Conservation (phyloP, 2,797 vertebrate genomes). For the Aulostomus chinensis region DNA sequence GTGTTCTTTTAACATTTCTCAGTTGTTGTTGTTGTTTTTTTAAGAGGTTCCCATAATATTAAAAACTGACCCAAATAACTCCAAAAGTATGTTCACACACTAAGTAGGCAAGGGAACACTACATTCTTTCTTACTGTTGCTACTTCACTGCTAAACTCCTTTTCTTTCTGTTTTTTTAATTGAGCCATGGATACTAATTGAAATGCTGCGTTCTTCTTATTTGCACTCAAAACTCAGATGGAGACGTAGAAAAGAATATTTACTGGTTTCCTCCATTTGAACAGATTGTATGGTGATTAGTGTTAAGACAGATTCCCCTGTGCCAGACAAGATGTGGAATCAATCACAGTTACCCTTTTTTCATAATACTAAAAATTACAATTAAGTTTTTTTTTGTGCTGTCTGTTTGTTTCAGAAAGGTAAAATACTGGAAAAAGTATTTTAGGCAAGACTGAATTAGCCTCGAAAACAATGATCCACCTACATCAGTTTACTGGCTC, state of each 20-base stretch:
- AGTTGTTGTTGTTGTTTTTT: no score
- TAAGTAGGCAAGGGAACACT: not conserved
- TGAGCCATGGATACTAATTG: conserved; percentile 1
- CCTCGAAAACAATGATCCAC: conserved; percentile 5
- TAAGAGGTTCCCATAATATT: no score
- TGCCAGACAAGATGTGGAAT: conserved; percentile 45
- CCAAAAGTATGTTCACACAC: not conserved
- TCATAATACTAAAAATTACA: conserved; percentile 1
- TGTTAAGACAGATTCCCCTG: conserved; percentile 31
- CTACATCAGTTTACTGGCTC: conserved; percentile 60
- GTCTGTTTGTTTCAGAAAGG: conserved; percentile 2
- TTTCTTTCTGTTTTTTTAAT: not conserved
- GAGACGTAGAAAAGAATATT: not conserved
- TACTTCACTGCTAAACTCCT: not conserved
- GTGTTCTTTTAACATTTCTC: no score
- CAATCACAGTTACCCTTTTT: conserved; percentile 2
- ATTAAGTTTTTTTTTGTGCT: not conserved
- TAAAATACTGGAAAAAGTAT: conserved; percentile 11
- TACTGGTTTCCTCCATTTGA: conserved; percentile 1
- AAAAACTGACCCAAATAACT: no score
- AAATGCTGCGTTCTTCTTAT: conserved; percentile 2
- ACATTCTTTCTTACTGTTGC: not conserved
- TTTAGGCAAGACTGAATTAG: conserved; percentile 40
- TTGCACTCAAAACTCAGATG: conserved; percentile 7
- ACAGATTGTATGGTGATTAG: conserved; percentile 19